Evolutionary conservation across 2,888 invertebrate genomes (phyloP).

Genomic region (Ichneumon xanthorius): DNA sequence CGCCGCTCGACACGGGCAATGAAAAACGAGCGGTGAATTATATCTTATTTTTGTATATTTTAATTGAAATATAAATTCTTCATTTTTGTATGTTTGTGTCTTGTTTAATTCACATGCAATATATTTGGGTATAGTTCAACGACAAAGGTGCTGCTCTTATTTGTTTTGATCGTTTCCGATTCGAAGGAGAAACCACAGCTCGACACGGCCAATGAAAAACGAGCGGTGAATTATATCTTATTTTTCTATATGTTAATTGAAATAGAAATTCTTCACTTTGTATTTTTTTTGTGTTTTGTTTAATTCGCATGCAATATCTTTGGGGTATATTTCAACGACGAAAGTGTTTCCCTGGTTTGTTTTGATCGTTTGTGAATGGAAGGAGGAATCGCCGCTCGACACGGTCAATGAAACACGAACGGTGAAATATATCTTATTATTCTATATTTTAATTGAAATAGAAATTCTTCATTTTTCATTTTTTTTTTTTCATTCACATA

Average conservation of each 20-base stretch:
- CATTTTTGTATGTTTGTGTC: background rate
- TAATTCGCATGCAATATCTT: background rate
- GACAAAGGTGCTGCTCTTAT: background rate
- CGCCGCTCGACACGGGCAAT: background rate
- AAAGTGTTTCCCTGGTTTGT: background rate
- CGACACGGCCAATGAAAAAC: slow-evolving; percentile 10
- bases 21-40: slow-evolving; percentile 48
- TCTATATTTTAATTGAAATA: slow-evolving; percentile 76
- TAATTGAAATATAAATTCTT: slow-evolving; percentile 58
- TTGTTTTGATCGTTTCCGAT: background rate
- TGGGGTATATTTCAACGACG: background rate
- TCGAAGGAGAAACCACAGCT: background rate
- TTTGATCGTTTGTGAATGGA: background rate
- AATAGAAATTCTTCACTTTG: background rate
- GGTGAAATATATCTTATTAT: slow-evolving; percentile 67
- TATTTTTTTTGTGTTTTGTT: background rate
- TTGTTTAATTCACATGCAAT: no score
- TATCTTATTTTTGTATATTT: slow-evolving; percentile 72
- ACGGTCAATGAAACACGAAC: slow-evolving; percentile 20
- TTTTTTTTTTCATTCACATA: slow-evolving; percentile 45
- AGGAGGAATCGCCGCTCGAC: slow-evolving; percentile 6
- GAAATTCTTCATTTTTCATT: slow-evolving; percentile 66
- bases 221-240: slow-evolving; percentile 64
- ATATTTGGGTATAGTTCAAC: background rate
- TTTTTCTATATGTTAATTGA: slow-evolving; percentile 73